These are phyloP conservation scores for Spea multiplicata DNA, from an alignment of 2,113 vertebrate genomes.

Conservation along the genomic window DNA sequence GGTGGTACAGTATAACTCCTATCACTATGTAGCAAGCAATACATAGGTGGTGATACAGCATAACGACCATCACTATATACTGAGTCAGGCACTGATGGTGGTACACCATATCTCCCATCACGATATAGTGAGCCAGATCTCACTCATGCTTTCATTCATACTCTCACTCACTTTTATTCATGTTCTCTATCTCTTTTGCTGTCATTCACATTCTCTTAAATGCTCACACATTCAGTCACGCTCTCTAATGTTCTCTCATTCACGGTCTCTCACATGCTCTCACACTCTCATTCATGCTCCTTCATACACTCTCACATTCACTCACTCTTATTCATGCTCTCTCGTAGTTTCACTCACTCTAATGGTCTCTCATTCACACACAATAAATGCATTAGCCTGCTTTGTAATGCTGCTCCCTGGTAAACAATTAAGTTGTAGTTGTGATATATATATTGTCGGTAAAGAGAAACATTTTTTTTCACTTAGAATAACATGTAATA, in stretches of 20 bases:
- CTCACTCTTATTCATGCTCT: background rate
- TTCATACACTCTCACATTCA: background rate
- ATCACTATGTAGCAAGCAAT: too few relatives aligned
- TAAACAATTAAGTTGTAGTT: constrained; percentile 12
- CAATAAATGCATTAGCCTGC: constrained; percentile 8
- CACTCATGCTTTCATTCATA: background rate
- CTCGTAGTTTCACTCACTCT: too few relatives aligned
- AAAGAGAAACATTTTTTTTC: background rate
- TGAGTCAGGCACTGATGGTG: too few relatives aligned
- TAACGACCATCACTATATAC: too few relatives aligned
- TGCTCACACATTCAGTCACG: background rate
- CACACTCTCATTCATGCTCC: background rate
- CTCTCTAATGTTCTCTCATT: background rate
- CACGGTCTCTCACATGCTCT: background rate
- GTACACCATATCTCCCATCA: too few relatives aligned
- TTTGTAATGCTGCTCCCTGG: constrained; percentile 1
- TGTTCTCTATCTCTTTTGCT: background rate
- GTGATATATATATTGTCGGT: constrained; percentile 8
- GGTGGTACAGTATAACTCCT: too few relatives aligned
- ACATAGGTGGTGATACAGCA: too few relatives aligned
- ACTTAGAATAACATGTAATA: background rate
- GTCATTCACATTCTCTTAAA: background rate
- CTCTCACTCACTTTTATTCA: background rate
- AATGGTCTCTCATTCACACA: background rate
- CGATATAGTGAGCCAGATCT: background rate